Conservation (phyloP, 2,113 vertebrate species). For the Microtus pennsylvanicus region DNA sequence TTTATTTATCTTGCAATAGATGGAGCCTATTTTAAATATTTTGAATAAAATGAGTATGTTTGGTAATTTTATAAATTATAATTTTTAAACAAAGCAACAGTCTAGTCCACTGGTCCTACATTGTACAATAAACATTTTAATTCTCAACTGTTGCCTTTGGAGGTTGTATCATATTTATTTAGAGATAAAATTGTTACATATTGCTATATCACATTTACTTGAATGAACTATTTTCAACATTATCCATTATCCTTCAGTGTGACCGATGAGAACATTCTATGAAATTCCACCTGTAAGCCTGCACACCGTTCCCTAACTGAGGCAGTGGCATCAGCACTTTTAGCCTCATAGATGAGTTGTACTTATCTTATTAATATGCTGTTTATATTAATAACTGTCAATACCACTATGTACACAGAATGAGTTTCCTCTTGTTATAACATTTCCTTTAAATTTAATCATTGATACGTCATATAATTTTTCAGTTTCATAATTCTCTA, state of each 20-base stretch:
- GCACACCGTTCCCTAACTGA: background rate
- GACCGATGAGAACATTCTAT: background rate
- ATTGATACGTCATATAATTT: background rate
- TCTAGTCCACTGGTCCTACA: background rate
- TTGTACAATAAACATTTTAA: background rate
- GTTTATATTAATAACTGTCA: background rate
- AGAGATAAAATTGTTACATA: background rate
- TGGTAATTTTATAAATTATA: slow-evolving; percentile 22
- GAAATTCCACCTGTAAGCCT: background rate
- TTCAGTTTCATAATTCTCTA: background rate
- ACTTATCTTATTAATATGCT: background rate
- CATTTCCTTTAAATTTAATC: slow-evolving; percentile 10
- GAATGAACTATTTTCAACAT: background rate
- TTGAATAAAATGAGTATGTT: background rate
- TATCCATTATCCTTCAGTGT: background rate
- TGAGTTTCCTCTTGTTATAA: background rate
- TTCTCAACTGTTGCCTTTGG: background rate
- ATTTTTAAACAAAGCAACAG: background rate
- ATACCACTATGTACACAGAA: background rate
- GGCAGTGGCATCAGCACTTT: background rate
- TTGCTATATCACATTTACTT: background rate
- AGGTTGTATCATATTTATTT: background rate
- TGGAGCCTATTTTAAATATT: background rate
- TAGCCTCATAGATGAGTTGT: background rate
- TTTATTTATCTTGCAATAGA: background rate